These are phyloP conservation scores for Petrocephalus zakoni DNA, from an alignment of 2,113 vertebrate species.

Conservation along the genomic window DNA sequence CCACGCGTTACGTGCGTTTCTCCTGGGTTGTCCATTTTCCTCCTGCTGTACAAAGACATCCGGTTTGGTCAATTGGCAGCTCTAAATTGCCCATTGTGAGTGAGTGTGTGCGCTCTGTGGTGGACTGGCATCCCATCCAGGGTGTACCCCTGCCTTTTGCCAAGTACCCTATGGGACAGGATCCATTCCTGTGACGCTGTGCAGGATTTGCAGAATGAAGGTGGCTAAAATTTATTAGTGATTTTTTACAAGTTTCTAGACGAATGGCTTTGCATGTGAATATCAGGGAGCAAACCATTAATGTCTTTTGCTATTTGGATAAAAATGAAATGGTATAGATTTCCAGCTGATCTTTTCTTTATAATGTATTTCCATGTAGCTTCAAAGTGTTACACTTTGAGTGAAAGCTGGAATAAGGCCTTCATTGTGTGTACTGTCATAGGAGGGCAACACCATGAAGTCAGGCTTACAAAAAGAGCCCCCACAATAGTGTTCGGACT, in stretches of 20 bases:
- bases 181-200: neutral
- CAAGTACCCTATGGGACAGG: neutral
- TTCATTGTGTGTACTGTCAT: neutral
- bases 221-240: neutral
- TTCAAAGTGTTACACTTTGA: neutral
- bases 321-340: neutral
- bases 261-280: neutral
- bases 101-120: neutral
- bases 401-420: neutral
- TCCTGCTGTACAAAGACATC: neutral
- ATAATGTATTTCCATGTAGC: neutral
- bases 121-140: neutral
- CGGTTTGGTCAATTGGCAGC: neutral
- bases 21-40: neutral
- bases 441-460: neutral
- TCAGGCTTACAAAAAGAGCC: neutral
- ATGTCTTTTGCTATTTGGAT: neutral
- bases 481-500: neutral
- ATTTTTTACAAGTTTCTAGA: neutral
- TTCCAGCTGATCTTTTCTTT: neutral
- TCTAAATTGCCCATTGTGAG: neutral
- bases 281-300: neutral
- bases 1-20: neutral
- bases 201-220: neutral
- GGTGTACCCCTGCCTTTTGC: neutral